These are phyloP conservation scores for Megastigmus dorsalis DNA, from an alignment of 2,888 invertebrate species.

Conservation along the genomic window DNA sequence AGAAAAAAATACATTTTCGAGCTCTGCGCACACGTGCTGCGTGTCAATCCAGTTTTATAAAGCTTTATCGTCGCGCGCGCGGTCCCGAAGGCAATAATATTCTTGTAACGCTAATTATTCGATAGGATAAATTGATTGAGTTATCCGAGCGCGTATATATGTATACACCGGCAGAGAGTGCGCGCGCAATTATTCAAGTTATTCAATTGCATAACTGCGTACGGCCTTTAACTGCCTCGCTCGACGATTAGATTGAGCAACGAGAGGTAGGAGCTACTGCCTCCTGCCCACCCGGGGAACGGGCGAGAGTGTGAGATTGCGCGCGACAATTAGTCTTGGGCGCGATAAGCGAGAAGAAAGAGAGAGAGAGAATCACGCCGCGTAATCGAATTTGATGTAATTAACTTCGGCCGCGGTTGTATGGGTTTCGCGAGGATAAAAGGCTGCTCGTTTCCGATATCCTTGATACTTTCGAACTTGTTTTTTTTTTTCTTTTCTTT, in stretches of 20 bases:
- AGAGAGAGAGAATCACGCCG: too few species aligned
- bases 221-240: slow-evolving; percentile 35
- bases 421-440: too few species aligned
- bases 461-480: too few species aligned
- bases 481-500: too few species aligned
- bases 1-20: too few species aligned
- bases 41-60: slow-evolving; percentile 41
- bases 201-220: slow-evolving; percentile 52
- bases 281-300: not conserved
- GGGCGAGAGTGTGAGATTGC: not conserved
- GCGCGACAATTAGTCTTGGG: slow-evolving; percentile 18
- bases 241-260: slow-evolving; percentile 49
- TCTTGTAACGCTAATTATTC: slow-evolving; percentile 54
- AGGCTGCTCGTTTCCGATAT: too few species aligned
- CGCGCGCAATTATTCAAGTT: slow-evolving; percentile 40
- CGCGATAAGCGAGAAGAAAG: slow-evolving; percentile 17
- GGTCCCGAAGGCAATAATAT: slow-evolving; percentile 47
- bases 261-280: too few species aligned
- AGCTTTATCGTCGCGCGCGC: too few species aligned
- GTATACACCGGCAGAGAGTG: too few species aligned
- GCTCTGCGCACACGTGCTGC: too few species aligned
- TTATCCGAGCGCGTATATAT: slow-evolving; percentile 41
- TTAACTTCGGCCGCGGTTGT: too few species aligned
- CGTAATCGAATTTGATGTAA: slow-evolving; percentile 12
- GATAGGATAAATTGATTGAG: slow-evolving; percentile 53